These are phyloP conservation scores for Boleophthalmus pectinirostris DNA, from an alignment of 2,113 vertebrate species.

Conservation along the genomic window DNA sequence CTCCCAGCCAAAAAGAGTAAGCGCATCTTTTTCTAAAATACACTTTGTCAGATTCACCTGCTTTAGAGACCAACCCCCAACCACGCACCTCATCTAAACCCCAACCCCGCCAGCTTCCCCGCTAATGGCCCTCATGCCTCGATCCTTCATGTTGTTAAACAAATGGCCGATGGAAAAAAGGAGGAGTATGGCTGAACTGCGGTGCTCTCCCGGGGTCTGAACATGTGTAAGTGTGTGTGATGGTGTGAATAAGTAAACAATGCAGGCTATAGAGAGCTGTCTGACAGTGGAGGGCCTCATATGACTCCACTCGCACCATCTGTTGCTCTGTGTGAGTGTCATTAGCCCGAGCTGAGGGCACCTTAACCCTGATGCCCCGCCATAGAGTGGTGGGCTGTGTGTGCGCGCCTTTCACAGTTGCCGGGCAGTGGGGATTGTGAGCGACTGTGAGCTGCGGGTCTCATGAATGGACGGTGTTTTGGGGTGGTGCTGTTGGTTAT, in stretches of 20 bases:
- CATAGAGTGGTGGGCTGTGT: constrained; percentile 21
- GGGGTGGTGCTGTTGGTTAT: background rate
- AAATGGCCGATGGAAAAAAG: background rate
- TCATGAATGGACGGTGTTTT: background rate
- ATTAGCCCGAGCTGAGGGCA: constrained; percentile 60
- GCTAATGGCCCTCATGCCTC: background rate
- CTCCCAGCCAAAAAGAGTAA: background rate
- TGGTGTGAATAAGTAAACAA: constrained; percentile 63
- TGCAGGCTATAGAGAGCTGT: constrained; percentile 23
- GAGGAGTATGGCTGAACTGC: background rate
- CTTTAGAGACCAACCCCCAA: background rate
- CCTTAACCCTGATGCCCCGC: constrained; percentile 53
- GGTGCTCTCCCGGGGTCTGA: constrained; percentile 18
- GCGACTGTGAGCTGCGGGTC: background rate
- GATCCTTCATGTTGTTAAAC: constrained; percentile 2
- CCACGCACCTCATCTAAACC: background rate
- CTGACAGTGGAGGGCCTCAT: constrained; percentile 41
- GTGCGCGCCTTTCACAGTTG: constrained; percentile 43
- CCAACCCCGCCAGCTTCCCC: background rate
- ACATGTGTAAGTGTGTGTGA: constrained; percentile 56
- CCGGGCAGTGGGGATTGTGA: constrained; percentile 54
- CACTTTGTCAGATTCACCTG: background rate
- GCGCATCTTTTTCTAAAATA: background rate
- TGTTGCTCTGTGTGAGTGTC: constrained; percentile 52
- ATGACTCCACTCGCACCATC: constrained; percentile 59